Percentiles rank a stretch among this genome's conserved stretches.
Conservation (phyloP, 2,113 vertebrate genomes). For the Psilopsiagon aymara region DNA sequence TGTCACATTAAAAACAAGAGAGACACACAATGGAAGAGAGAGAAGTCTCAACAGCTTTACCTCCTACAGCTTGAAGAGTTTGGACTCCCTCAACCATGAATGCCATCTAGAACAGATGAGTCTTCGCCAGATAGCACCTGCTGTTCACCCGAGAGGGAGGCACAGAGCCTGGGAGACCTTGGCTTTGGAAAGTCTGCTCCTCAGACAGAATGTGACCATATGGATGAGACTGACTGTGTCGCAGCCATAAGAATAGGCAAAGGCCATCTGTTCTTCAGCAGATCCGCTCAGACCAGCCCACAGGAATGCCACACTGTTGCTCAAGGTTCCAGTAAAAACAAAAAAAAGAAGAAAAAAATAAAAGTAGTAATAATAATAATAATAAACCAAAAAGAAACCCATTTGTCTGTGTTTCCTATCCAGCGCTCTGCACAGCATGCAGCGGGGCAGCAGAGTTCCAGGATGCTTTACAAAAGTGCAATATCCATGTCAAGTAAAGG, state of each 20-base stretch:
- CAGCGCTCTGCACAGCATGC: constrained; percentile 60
- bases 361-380: neutral
- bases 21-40: constrained; percentile 47
- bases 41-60: constrained; percentile 45
- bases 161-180: constrained; percentile 44
- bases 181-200: constrained; percentile 47
- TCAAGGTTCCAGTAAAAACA: constrained; percentile 37
- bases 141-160: constrained; percentile 50
- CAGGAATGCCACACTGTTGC: constrained; percentile 45
- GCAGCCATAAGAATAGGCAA: constrained; percentile 51
- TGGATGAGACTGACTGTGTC: constrained; percentile 52
- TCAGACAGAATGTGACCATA: constrained; percentile 64
- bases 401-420: constrained; percentile 60
- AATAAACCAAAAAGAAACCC: constrained; percentile 49
- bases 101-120: constrained; percentile 63
- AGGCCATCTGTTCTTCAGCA: constrained; percentile 60
- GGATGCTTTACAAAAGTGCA: constrained; percentile 64
- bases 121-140: constrained; percentile 59
- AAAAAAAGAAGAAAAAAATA: neutral
- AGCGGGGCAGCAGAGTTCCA: constrained; percentile 54
- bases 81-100: constrained; percentile 54
- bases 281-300: constrained; percentile 20
- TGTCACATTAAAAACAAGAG: constrained; percentile 56
- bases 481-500: constrained; percentile 61
- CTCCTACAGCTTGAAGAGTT: constrained; percentile 32